Evolutionary conservation across 2,797 vertebrate genomes (phyloP), one percentile per base, ranked within the genome.

Genomic region (Gambelia wislizenii): DNA sequence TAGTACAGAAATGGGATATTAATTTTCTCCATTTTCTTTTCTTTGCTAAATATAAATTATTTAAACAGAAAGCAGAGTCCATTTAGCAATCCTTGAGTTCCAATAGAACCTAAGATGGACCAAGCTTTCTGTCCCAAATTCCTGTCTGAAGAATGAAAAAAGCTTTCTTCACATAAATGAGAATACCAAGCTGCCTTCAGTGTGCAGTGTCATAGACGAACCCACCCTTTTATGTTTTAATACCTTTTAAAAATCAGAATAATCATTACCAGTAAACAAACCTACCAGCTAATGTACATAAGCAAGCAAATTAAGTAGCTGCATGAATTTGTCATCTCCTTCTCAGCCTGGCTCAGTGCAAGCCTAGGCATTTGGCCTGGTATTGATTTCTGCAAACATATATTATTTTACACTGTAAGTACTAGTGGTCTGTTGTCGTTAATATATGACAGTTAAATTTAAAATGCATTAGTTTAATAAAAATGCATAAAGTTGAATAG

Each of bases 401-500:
- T 95, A 95, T 96, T 97, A 97, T 97, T 96, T 96, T 94, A 93
- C 95, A 96, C 94, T 96, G 95, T 97, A 97, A 97, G 95, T 97
- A 97, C 96, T 96, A 93, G 79, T 93, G 56, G 96, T 94, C 95
- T 96, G 93, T 93, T 95, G 96, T 95, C 96, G 96, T 97, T 97
- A 97, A 97, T 97, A 96, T 95, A 96, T 95, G 97, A 95, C 94
- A 91, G 96, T 97, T 97, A 97, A 97, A 97, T 97, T 97, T 97
- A 95, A 97, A 97, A 97, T 97, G 96, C 96, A 97, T 97, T 97
- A 97, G 96, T 96, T 97, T 96, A 97, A 97, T 97, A 97, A 97
- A 97, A 97, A 97, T 97, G 95, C 96, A 96, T 96, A 97, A 96
- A 96, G 96, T 91, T 95, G 96, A 96, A 94, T 92, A 94, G 96